These are phyloP conservation scores for Drosophila nikananu DNA, from an alignment of 1,140 invertebrate genomes.

Conservation along the genomic window DNA sequence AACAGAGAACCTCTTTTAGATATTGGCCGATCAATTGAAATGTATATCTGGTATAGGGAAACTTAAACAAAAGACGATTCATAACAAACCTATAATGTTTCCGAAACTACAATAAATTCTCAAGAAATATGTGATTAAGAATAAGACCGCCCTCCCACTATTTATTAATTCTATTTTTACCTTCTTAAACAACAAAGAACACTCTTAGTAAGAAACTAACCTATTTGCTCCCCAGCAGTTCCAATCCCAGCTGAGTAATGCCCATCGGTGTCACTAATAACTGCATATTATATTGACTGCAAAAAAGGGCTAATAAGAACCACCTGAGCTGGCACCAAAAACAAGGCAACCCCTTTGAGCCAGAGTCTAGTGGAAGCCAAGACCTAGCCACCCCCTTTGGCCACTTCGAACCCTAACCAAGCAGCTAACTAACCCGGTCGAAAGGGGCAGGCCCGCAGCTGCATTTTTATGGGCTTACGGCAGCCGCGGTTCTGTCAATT, in stretches of 20 bases:
- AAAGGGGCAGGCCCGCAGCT: conserved; percentile 37
- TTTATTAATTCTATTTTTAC: not conserved
- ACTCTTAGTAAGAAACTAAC: conserved; percentile 15
- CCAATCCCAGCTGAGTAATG: conserved; percentile 35
- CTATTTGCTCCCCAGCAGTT: conserved; percentile 33
- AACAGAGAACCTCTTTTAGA: too few species aligned
- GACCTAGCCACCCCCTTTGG: conserved; percentile 37
- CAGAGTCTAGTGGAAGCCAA: conserved; percentile 39
- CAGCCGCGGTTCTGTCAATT: conserved; percentile 22
- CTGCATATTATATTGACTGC: conserved; percentile 77
- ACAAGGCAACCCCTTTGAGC: conserved; percentile 17
- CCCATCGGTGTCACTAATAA: conserved; percentile 74
- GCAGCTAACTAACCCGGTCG: conserved; percentile 8
- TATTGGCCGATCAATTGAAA: not conserved
- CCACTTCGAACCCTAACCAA: conserved; percentile 36
- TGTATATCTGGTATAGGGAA: conserved; percentile 13
- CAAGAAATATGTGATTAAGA: too few species aligned
- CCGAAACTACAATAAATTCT: not conserved
- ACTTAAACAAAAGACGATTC: not conserved
- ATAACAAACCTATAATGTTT: conserved; percentile 5
- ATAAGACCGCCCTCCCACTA: not conserved
- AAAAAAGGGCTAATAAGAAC: conserved; percentile 15
- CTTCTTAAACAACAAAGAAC: not conserved
- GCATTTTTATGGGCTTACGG: conserved; percentile 79
- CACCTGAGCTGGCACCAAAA: conserved; percentile 50